phyloP scores from a whole-genome alignment of 2,888 invertebrate genomes.

The Macaria notata region DNA sequence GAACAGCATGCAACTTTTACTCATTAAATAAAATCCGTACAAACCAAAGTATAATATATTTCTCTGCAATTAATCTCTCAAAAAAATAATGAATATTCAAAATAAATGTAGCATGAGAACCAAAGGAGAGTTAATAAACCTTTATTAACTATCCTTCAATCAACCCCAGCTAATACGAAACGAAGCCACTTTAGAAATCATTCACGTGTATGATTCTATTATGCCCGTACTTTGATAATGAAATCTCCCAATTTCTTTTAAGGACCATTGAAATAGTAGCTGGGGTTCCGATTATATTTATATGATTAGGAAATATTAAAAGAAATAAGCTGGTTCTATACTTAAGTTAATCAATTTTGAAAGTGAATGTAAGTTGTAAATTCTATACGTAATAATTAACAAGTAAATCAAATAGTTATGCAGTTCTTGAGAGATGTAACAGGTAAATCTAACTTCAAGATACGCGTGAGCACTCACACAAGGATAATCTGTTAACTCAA shows the following conservation, averaged over 20 bases:
- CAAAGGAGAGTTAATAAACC: neutral
- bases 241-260: slow-evolving; percentile 26
- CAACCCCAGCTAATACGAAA: slow-evolving; percentile 10
- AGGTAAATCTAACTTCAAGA: slow-evolving; percentile 1
- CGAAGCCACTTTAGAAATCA: slow-evolving; percentile 21
- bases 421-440: too few relatives aligned
- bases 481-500: slow-evolving; percentile 2
- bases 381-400: too few relatives aligned
- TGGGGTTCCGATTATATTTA: slow-evolving; percentile 8
- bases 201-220: slow-evolving; percentile 34
- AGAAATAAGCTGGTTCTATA: too few relatives aligned
- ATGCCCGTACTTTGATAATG: slow-evolving; percentile 24
- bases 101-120: too few relatives aligned
- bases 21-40: too few relatives aligned
- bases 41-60: too few relatives aligned
- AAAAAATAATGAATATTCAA: too few relatives aligned
- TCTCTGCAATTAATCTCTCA: too few relatives aligned
- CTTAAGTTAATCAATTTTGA: too few relatives aligned
- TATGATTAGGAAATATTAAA: neutral
- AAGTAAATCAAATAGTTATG: too few relatives aligned
- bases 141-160: slow-evolving; percentile 15
- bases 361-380: too few relatives aligned
- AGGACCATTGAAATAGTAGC: slow-evolving; percentile 29
- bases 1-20: too few relatives aligned
- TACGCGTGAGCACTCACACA: slow-evolving; percentile 1